Evolutionary conservation across 2,797 vertebrate genomes (phyloP).

Genomic region (Tenualosa thibaudeaui): DNA sequence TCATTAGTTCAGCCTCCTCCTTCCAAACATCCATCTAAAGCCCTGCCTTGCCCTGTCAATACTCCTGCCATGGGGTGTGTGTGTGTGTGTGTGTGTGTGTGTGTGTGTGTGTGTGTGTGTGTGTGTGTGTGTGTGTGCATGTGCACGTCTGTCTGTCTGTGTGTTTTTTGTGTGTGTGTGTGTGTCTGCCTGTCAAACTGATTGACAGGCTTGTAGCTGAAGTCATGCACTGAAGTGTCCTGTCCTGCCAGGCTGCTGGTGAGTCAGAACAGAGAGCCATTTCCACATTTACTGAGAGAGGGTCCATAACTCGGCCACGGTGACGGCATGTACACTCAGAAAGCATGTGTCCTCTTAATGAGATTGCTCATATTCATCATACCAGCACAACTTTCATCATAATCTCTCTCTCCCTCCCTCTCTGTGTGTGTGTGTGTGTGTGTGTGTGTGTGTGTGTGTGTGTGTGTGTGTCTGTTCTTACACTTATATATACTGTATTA

Average conservation of each 20-base stretch:
- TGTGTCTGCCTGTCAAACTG: background rate
- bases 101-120: background rate
- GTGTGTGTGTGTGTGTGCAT: too few species aligned
- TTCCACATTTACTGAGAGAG: background rate
- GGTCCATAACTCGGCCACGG: background rate
- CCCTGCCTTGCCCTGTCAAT: too few species aligned
- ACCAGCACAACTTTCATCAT: background rate
- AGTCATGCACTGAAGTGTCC: background rate
- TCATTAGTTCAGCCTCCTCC: background rate
- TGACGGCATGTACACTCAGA: background rate
- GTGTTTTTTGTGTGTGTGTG: too few species aligned
- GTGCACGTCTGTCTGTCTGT: too few species aligned
- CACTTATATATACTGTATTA: too few species aligned
- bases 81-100: background rate
- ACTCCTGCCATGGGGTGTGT: too few species aligned
- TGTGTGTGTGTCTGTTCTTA: too few species aligned
- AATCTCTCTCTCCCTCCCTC: background rate
- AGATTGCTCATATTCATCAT: background rate
- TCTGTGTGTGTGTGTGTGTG: too few species aligned
- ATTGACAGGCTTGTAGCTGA: background rate
- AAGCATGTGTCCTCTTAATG: background rate
- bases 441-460: too few species aligned
- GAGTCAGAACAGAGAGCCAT: conserved; percentile 10
- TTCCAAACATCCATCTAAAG: too few species aligned
- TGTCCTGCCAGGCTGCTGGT: background rate